These are phyloP conservation scores for Diorhabda sublineata DNA, from an alignment of 1,140 invertebrate species.

Conservation along the genomic window DNA sequence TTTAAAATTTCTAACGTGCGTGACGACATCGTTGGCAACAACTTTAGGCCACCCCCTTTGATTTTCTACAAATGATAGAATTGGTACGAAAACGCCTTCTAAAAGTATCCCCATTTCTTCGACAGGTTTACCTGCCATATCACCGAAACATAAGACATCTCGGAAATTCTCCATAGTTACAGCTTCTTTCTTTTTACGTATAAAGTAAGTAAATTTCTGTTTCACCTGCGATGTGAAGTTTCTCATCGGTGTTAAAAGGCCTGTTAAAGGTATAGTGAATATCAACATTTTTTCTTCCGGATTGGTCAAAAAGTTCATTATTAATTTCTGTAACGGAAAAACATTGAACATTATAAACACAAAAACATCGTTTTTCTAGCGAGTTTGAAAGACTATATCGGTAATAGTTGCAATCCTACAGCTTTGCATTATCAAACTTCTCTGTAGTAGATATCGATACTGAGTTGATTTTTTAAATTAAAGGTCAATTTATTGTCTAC, in stretches of 20 bases:
- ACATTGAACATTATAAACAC: too few species aligned
- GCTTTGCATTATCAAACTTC: too few species aligned
- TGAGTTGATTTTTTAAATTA: too few species aligned
- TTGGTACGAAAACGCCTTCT: conserved; percentile 71
- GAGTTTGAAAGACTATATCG: too few species aligned
- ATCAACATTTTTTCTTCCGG: conserved; percentile 52
- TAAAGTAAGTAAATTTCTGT: conserved; percentile 65
- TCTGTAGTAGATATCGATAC: too few species aligned
- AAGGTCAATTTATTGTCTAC: too few species aligned
- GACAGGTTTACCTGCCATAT: conserved; percentile 71
- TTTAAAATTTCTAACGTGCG: conserved; percentile 69
- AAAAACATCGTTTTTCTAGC: too few species aligned
- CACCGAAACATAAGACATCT: conserved; percentile 67
- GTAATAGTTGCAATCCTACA: too few species aligned
- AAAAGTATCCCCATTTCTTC: conserved; percentile 74
- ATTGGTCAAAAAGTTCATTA: conserved; percentile 61
- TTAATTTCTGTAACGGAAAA: conserved; percentile 49
- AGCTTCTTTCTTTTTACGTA: conserved; percentile 54
- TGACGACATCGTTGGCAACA: conserved; percentile 68
- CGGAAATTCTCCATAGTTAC: conserved; percentile 58
- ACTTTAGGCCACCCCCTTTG: conserved; percentile 71
- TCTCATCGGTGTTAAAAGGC: conserved; percentile 46
- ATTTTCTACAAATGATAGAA: conserved; percentile 66
- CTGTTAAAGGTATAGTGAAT: conserved; percentile 52
- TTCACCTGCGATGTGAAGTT: conserved; percentile 42